Conservation (phyloP, 2,888 invertebrate genomes). For the Eurytoma californica region DNA sequence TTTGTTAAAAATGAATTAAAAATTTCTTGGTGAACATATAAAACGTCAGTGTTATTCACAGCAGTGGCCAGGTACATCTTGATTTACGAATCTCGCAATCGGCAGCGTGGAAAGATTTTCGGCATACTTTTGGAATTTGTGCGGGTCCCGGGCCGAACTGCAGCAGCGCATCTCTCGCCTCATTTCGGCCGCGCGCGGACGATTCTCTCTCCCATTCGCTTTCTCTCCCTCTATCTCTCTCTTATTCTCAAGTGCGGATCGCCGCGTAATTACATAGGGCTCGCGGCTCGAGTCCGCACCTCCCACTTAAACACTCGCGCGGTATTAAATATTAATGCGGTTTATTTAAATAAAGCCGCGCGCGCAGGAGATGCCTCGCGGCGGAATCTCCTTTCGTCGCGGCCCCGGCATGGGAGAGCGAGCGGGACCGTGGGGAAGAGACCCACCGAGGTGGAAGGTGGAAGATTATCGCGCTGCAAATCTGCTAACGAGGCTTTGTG, state of each 20-base stretch:
- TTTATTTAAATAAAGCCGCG: constrained; percentile 68
- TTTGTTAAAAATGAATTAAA: no score
- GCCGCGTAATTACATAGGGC: constrained; percentile 69
- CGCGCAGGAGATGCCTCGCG: constrained; percentile 58
- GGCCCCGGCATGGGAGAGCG: constrained; percentile 10
- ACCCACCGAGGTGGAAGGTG: constrained; percentile 41
- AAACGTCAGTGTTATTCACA: no score
- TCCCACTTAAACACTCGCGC: constrained; percentile 70
- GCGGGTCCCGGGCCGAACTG: neutral
- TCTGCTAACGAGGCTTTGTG: constrained; percentile 61
- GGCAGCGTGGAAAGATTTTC: constrained; percentile 19
- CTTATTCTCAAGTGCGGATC: constrained; percentile 62
- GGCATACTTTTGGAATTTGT: constrained; percentile 1
- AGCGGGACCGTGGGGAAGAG: constrained; percentile 16
- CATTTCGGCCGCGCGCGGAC: constrained; percentile 12
- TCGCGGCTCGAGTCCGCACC: constrained; percentile 61
- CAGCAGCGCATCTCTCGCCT: constrained; percentile 20
- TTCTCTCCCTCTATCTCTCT: constrained; percentile 50
- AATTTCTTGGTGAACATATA: no score
- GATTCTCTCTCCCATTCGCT: constrained; percentile 44
- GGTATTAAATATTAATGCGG: constrained; percentile 72
- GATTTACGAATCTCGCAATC: no score
- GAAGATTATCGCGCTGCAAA: constrained; percentile 57
- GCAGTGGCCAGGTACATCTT: no score
- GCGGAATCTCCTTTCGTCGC: constrained; percentile 45